A percentile compares a stretch with the other conserved stretches of the same genome.
Conservation (phyloP, 2,888 invertebrate genomes). For the Pristionchus exspectatus region DNA sequence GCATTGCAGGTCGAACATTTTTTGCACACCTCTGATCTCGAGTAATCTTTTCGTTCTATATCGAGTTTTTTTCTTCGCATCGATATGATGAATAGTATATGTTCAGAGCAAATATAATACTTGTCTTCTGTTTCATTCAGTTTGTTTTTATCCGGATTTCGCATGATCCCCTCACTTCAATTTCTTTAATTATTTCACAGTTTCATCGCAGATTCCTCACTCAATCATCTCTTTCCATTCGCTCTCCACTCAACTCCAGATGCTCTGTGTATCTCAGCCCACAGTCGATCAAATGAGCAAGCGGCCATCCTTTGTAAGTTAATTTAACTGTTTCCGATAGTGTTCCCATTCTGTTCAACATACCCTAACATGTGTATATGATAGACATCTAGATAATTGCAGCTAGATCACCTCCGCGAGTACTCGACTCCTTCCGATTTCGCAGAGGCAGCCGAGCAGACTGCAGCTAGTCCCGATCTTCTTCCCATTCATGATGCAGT, state of each 20-base stretch:
- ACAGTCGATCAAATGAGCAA: conserved; percentile 23
- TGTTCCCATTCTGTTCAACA: not conserved
- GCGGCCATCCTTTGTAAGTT: conserved; percentile 14
- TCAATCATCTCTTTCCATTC: not conserved
- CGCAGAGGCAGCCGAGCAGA: not conserved
- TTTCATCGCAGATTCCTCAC: not conserved
- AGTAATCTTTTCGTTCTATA: not conserved
- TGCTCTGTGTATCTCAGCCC: conserved; percentile 35
- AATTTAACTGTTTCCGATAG: not conserved
- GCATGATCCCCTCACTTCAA: not conserved
- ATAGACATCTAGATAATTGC: not conserved
- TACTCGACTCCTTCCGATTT: not conserved
- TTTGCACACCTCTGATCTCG: too few species aligned
- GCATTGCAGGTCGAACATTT: too few species aligned
- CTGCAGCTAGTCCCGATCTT: conserved; percentile 1
- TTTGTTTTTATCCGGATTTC: not conserved
- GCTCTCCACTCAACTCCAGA: not conserved
- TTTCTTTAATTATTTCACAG: not conserved
- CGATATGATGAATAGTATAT: not conserved
- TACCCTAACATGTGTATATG: not conserved
- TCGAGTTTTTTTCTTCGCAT: not conserved
- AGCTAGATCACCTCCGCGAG: conserved; percentile 45
- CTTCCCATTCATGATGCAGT: conserved; percentile 34
- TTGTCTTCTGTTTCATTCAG: too few species aligned
- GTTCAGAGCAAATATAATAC: too few species aligned